Evolutionary conservation across 2,113 vertebrate genomes (phyloP).

Genomic region (Notechis scutatus): DNA sequence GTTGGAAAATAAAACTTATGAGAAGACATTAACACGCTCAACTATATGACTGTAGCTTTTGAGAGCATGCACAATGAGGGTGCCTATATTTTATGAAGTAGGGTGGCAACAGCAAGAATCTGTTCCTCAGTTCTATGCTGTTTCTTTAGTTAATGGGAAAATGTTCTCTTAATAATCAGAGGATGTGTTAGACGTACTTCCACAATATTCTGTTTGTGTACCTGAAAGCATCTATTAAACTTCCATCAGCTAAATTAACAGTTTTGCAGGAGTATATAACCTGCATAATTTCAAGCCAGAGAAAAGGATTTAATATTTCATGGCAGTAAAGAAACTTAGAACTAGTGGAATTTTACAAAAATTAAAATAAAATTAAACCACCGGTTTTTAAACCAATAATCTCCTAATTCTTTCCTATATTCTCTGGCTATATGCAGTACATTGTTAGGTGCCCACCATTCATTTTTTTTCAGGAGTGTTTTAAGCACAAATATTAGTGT

Average conservation of each 20-base stretch:
- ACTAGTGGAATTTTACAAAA: background rate
- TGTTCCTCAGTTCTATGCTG: background rate
- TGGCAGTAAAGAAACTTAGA: slow-evolving; percentile 19
- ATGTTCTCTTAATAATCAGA: background rate
- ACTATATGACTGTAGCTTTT: background rate
- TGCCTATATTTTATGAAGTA: background rate
- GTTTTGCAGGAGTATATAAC: background rate
- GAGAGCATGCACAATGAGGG: too few relatives aligned
- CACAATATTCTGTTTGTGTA: slow-evolving; percentile 4
- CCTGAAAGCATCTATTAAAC: background rate
- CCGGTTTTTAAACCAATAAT: slow-evolving; percentile 17
- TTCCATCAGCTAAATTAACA: slow-evolving; percentile 5
- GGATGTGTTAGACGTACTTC: slow-evolving; percentile 1
- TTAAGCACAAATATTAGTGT: background rate
- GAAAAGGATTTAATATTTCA: background rate
- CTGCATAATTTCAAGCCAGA: slow-evolving; percentile 15
- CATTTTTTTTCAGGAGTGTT: background rate
- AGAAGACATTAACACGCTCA: background rate
- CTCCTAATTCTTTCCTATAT: slow-evolving; percentile 12
- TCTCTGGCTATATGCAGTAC: background rate
- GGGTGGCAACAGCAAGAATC: background rate
- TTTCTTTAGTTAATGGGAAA: background rate
- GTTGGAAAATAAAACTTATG: background rate
- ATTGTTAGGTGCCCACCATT: background rate
- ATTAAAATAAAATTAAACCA: slow-evolving; percentile 24